Conservation (phyloP, 2,113 vertebrate genomes). For the Vulpes lagopus region DNA sequence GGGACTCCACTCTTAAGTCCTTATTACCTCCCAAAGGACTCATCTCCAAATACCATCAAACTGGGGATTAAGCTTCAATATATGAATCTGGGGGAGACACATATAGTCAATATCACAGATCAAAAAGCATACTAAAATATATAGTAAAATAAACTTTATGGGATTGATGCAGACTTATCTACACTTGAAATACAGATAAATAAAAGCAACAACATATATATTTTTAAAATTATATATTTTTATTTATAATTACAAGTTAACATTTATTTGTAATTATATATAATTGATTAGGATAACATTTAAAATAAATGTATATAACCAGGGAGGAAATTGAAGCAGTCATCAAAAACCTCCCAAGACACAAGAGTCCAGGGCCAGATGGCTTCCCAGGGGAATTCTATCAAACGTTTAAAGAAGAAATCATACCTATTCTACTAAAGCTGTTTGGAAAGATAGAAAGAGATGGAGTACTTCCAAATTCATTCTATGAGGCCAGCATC, state of each 20-base stretch:
- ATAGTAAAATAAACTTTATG: neutral
- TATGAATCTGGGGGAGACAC: neutral
- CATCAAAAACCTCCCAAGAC: no score
- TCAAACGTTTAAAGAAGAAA: no score
- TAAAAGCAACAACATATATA: neutral
- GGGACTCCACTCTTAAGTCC: neutral
- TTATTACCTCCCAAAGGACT: neutral
- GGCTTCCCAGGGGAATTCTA: no score
- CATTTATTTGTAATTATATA: neutral
- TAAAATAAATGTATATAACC: neutral
- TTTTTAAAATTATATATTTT: neutral
- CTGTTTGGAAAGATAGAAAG: no score
- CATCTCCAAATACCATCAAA: neutral
- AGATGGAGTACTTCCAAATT: no score
- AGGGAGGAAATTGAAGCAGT: no score
- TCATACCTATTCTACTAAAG: no score
- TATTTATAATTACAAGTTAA: neutral
- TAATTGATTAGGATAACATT: neutral
- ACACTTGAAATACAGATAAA: neutral
- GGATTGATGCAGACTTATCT: neutral
- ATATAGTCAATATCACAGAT: neutral
- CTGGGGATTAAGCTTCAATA: neutral
- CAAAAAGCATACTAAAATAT: neutral
- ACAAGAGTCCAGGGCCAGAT: no score
- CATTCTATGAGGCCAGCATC: no score